These are phyloP conservation scores for Bursaphelenchus okinawaensis DNA, from an alignment of 2,888 invertebrate species.

Conservation along the genomic window DNA sequence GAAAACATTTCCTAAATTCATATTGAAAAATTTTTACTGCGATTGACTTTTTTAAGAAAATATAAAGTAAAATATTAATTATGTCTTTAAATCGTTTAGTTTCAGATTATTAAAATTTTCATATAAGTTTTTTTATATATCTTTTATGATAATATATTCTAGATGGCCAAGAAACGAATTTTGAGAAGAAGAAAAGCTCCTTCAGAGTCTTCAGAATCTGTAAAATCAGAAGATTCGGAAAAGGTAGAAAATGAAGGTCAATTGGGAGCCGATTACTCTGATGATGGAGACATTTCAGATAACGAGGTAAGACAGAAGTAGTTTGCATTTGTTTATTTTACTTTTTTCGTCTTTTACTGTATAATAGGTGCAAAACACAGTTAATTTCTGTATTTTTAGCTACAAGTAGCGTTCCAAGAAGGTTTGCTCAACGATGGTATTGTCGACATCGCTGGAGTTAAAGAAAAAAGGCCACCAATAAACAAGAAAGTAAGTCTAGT, in stretches of 20 bases:
- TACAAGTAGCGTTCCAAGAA: constrained; percentile 81
- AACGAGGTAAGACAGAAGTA: background rate
- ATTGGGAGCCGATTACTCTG: constrained; percentile 6
- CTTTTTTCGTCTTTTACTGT: no score
- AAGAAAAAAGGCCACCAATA: constrained; percentile 65
- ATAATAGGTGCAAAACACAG: no score
- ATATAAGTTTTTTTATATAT: no score
- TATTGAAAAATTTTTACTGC: no score
- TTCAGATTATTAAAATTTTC: no score
- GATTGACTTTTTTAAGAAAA: no score
- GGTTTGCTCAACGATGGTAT: constrained; percentile 75
- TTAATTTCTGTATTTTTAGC: constrained; percentile 62
- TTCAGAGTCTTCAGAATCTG: background rate
- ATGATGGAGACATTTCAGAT: constrained; percentile 5
- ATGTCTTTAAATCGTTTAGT: no score
- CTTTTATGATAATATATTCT: no score
- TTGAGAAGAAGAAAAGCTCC: background rate
- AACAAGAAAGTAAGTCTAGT: constrained; percentile 72
- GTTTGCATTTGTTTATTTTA: background rate
- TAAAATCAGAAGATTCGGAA: background rate
- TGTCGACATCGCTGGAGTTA: constrained; percentile 61
- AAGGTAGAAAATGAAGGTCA: background rate
- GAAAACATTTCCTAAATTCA: no score
- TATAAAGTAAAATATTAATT: no score
- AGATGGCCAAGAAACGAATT: background rate